Evolutionary conservation across 2,888 invertebrate species (phyloP), one percentile per base, ranked within the genome.

Genomic region (Scaeva pyrastri): DNA sequence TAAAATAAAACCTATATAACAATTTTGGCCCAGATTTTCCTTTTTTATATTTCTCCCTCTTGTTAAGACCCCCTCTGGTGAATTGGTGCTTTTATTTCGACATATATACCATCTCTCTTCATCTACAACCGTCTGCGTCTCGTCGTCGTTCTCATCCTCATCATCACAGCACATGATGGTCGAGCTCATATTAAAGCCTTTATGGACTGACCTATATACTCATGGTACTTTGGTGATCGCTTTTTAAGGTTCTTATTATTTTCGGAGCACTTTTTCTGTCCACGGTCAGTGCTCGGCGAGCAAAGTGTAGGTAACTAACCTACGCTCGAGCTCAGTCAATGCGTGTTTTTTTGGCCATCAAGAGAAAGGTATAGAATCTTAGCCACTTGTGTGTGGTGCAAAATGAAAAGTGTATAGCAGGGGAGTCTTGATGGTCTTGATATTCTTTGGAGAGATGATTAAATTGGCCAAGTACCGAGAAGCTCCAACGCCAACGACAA

Each of bases 321-420:
- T 58, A 12, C 16, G 16, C 8, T 7, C 31, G 8, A 31, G 8
- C 31, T 7, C 31, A 31, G 31, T 8, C 19, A 39, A 60, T 39
- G 58, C 58, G 60, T 60, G 60, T 41, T 60, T 39, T 31, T 10
- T 21, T 50, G 48, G 50, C 7, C 41, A n/a, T n/a, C n/a, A 56
- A 56, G 85, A 85, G 85, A 85, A 85, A 85, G 85, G 85, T 81
- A 60, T 21, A 52, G 70, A 64, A 68, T 66, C 31, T 62, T 50
- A 16, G 7, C 19, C n/a, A 14, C 48, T 21, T 55, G 45, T 41
- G 36, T 45, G 8, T 19, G 43, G 43, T 58, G 50, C 76, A 75
- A 71, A 80, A 68, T 76, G 68, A 81, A 81, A 85, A 81, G 81
- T 85, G 85, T 81, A n/a, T n/a, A 68, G 60, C 80, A 81, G 72